Evolutionary conservation across 2,113 vertebrate species (phyloP), one percentile per base, ranked within the genome.

Genomic region (Saccopteryx bilineata): DNA sequence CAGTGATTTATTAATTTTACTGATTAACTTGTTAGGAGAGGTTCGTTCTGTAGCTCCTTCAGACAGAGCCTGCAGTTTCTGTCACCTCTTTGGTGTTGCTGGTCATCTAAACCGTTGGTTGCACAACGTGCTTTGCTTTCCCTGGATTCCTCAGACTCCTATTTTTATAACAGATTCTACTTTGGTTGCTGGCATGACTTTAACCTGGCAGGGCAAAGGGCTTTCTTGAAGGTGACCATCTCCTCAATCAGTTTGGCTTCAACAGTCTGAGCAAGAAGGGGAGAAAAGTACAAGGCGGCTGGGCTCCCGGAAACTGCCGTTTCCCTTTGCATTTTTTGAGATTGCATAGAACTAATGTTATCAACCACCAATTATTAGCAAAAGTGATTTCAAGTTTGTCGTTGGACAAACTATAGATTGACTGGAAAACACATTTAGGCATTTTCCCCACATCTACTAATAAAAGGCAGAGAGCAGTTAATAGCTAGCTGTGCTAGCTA

Each of bases 181-280:
- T 98, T 95, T 94, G 95, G 92, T 94, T 94, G 85, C 74, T 94
- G 96, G 90, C 96, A 90, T 96, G 93, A 92, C 89, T 93, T 54
- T 95, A 93, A 94, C 94, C 97, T 98, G 98, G 96, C 98, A 98
- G 96, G 96, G 85, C 82, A 97, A 76, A 95, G 96, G 96, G 94
- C 98, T 98, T 98, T 98, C 98, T 98, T 96, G 95, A 97, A 98
- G 97, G 96, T 98, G 98, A 98, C 96, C 87, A 94, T 97, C 95
- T 91, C 1, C 0, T 97, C 89, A 93, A 93, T 97, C 96, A 97
- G 97, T 95, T 90, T 96, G 60, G 58, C 95, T 97, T 97, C 89
- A 90, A 61, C 76, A 96, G 96, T 96, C 96, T 78, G 80, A 54
- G 90, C 60, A 84, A 66, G 33, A 87, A 96, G 93, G 92, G 96